Percentiles rank a stretch among this genome's conserved stretches.
Evolutionary conservation across 1,140 invertebrate species (phyloP).

Genomic region (Zaprionus vittiger): DNA sequence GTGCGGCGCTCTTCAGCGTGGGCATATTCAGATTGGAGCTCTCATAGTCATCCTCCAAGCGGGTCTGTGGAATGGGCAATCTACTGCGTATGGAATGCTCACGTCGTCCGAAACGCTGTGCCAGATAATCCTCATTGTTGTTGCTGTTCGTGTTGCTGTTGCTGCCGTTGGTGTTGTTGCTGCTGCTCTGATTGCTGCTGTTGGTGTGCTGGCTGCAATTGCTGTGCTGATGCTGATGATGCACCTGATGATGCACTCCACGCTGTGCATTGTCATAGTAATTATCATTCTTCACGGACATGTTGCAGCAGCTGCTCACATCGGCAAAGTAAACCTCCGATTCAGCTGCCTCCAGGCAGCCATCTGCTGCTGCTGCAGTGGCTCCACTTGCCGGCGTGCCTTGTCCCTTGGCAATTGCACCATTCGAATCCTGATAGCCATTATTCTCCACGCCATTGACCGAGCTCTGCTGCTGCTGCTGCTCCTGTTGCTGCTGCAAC

Average conservation of each 20-base stretch:
- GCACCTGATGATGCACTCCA: constrained; percentile 54
- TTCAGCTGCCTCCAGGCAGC: constrained; percentile 85
- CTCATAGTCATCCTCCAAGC: constrained; percentile 75
- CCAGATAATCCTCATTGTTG: constrained; percentile 85
- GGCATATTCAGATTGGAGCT: constrained; percentile 72
- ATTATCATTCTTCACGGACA: constrained; percentile 88
- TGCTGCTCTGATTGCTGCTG: constrained; percentile 60
- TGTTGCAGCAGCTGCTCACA: constrained; percentile 93
- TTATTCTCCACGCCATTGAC: constrained; percentile 73
- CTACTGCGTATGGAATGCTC: constrained; percentile 86
- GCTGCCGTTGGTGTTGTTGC: constrained; percentile 55
- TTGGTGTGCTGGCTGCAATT: constrained; percentile 66
- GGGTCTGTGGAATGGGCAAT: constrained; percentile 86
- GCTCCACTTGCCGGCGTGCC: not conserved
- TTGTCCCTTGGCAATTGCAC: constrained; percentile 67
- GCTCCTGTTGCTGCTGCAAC: constrained; percentile 8
- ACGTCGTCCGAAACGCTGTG: constrained; percentile 85
- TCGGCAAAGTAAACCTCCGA: constrained; percentile 94
- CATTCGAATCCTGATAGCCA: constrained; percentile 76
- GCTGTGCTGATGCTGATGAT: constrained; percentile 69
- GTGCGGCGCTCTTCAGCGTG: constrained; percentile 50
- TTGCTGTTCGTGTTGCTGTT: constrained; percentile 66
- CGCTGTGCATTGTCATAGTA: constrained; percentile 79
- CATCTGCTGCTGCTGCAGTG: constrained; percentile 3
- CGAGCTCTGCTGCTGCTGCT: constrained; percentile 29